Conservation (phyloP, 2,888 invertebrate species). For the Ferrisia virgata region DNA sequence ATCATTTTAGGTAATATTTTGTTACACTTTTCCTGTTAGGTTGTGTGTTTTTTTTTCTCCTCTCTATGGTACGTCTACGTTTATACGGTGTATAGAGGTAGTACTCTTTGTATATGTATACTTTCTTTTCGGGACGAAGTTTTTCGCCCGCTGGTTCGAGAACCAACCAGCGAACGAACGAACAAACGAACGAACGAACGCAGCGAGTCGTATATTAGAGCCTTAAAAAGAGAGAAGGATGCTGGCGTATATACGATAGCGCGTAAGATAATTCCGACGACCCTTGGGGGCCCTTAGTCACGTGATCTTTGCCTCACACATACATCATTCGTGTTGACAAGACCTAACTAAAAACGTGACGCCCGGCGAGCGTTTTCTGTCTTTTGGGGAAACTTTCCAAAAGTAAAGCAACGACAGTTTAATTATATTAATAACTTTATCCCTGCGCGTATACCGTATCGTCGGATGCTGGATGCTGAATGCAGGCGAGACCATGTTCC, state of each 20-base stretch:
- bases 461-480: too few species aligned
- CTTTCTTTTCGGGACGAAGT: neutral
- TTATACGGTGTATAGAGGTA: too few species aligned
- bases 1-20: slow-evolving; percentile 40
- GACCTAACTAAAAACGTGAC: slow-evolving; percentile 40
- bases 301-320: slow-evolving; percentile 41
- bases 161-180: too few species aligned
- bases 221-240: neutral
- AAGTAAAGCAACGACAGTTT: slow-evolving; percentile 38
- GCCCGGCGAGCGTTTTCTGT: slow-evolving; percentile 37
- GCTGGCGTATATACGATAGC: neutral
- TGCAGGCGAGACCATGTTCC: neutral
- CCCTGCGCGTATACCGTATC: neutral
- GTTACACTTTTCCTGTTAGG: neutral
- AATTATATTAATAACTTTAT: slow-evolving; percentile 43
- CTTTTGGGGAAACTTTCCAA: slow-evolving; percentile 36
- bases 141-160: slow-evolving; percentile 3
- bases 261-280: slow-evolving; percentile 37
- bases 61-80: too few species aligned
- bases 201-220: slow-evolving; percentile 4
- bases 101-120: neutral
- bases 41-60: neutral
- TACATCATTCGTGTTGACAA: slow-evolving; percentile 43
- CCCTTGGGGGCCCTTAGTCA: slow-evolving; percentile 40
- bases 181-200: too few species aligned